Evolutionary conservation across 1,140 invertebrate genomes (phyloP).

Genomic region (Hermatobates lingyangjiaoensis): DNA sequence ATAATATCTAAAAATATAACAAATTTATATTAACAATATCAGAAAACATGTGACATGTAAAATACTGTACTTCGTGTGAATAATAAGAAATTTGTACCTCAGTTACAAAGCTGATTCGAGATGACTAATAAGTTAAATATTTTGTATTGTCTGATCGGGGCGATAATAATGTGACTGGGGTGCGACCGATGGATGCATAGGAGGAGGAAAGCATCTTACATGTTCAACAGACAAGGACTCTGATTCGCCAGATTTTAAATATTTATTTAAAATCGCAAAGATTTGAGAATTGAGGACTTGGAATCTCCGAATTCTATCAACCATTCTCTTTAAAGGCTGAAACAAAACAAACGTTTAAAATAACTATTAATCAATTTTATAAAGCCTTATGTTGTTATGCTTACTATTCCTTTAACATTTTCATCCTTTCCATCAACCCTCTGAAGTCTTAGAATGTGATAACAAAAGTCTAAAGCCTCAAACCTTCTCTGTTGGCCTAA

Average conservation of each 20-base stretch:
- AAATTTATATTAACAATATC: too few species aligned
- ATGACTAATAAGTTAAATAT: too few species aligned
- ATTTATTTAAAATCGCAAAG: conserved; percentile 92
- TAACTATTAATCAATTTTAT: background rate
- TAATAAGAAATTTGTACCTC: too few species aligned
- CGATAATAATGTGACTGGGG: conserved; percentile 25
- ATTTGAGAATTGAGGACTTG: conserved; percentile 98
- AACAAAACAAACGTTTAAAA: conserved; percentile 18
- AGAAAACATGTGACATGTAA: too few species aligned
- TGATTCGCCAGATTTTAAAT: conserved; percentile 61
- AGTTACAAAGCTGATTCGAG: too few species aligned
- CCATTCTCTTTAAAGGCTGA: conserved; percentile 88
- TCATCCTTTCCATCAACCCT: conserved; percentile 93
- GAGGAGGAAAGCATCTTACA: conserved; percentile 90
- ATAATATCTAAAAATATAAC: too few species aligned
- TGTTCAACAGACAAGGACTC: conserved; percentile 84
- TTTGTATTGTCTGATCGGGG: conserved; percentile 13
- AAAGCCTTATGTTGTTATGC: conserved; percentile 25
- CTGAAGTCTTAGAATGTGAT: conserved; percentile 92
- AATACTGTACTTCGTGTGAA: too few species aligned
- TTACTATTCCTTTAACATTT: conserved; percentile 86
- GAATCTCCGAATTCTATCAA: conserved; percentile 90
- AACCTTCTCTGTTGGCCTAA: conserved; percentile 90
- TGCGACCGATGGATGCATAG: conserved; percentile 55
- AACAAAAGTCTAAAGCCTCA: conserved; percentile 96